Percentiles rank a stretch among this genome's conserved stretches.
Conservation (phyloP, 2,113 vertebrate species). For the Anas platyrhynchos region DNA sequence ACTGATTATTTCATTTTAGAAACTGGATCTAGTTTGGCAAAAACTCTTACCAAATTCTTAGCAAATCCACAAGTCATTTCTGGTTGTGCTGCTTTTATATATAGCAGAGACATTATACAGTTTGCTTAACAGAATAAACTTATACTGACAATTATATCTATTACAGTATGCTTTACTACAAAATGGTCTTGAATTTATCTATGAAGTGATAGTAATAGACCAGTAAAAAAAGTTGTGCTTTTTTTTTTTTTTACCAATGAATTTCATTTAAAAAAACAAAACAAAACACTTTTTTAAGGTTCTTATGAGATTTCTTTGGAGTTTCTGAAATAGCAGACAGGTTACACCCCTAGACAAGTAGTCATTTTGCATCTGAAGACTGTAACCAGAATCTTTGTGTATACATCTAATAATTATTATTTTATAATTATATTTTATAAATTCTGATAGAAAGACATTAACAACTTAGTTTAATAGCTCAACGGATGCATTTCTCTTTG, state of each 20-base stretch:
- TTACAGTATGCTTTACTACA: neutral
- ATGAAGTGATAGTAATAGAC: neutral
- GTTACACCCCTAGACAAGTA: neutral
- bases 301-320: neutral
- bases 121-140: neutral
- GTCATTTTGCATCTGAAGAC: neutral
- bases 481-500: conserved; percentile 35
- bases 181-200: neutral
- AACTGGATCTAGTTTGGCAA: neutral
- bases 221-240: neutral
- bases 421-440: conserved; percentile 24
- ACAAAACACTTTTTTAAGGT: neutral
- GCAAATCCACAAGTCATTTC: neutral
- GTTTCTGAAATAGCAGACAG: neutral
- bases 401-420: neutral
- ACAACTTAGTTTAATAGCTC: conserved; percentile 46
- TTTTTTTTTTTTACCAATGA: neutral
- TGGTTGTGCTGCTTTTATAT: neutral
- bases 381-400: neutral
- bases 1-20: neutral
- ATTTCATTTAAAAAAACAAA: neutral
- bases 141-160: neutral
- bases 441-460: conserved; percentile 20
- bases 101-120: neutral
- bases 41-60: neutral